Conservation (phyloP, 2,888 invertebrate species). For the Antheraea yamamai region DNA sequence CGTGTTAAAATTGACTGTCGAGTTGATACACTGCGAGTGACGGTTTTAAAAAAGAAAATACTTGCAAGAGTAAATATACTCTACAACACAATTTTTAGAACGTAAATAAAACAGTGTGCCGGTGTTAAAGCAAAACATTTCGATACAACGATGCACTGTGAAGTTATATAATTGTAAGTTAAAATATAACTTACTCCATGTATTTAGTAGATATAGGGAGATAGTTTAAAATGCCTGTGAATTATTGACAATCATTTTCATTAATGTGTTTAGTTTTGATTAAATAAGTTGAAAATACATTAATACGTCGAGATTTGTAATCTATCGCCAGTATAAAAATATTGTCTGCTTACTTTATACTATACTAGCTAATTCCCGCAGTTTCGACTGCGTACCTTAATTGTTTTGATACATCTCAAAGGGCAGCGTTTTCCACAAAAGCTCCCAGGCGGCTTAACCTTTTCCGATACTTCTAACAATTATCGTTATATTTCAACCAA, state of each 20-base stretch:
- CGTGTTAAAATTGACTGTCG: conserved; percentile 48
- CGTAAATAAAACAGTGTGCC: neutral
- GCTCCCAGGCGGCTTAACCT: too few species aligned
- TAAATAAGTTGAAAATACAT: neutral
- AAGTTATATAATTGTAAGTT: neutral
- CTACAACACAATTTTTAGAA: neutral
- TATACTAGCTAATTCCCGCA: neutral
- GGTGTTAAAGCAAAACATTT: neutral
- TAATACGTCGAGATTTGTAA: neutral
- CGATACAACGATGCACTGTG: neutral
- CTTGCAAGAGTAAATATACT: neutral
- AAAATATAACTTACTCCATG: neutral
- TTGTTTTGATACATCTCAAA: too few species aligned
- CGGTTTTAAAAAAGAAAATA: conserved; percentile 27
- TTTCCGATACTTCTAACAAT: too few species aligned
- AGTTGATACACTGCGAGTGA: conserved; percentile 39
- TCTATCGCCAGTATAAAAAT: neutral
- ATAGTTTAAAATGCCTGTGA: neutral
- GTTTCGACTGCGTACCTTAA: too few species aligned
- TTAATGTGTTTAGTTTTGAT: neutral
- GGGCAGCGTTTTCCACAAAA: too few species aligned
- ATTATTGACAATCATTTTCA: neutral
- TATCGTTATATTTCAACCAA: too few species aligned
- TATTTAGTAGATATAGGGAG: neutral
- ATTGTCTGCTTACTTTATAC: neutral